A percentile compares a stretch with the other conserved stretches of the same genome.
These are phyloP conservation scores for Tachycineta bicolor DNA, from an alignment of 2,113 vertebrate species.

Conservation along the genomic window DNA sequence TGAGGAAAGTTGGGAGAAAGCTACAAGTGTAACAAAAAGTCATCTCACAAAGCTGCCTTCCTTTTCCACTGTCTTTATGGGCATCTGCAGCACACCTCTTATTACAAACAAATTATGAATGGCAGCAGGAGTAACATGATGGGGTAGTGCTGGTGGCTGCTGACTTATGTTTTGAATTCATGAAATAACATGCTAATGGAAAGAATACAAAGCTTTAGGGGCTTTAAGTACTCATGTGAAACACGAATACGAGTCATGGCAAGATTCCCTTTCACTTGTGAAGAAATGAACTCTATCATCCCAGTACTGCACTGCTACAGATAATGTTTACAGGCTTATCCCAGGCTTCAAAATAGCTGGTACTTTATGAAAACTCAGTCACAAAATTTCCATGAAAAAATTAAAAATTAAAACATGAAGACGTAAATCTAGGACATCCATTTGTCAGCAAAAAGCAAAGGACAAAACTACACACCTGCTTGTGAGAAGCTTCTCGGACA, in stretches of 20 bases:
- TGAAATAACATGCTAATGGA: background rate
- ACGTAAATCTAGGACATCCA: background rate
- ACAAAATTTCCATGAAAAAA: background rate
- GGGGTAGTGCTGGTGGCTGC: background rate
- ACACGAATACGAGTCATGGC: background rate
- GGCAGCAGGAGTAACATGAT: background rate
- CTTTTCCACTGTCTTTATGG: background rate
- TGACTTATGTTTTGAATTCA: background rate
- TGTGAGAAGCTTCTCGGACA: slow-evolving; percentile 96
- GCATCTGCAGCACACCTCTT: background rate
- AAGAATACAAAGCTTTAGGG: background rate
- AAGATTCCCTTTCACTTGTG: background rate
- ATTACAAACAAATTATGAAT: background rate
- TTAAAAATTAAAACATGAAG: background rate
- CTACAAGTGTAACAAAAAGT: background rate
- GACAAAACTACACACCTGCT: slow-evolving; percentile 81
- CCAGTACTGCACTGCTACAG: background rate
- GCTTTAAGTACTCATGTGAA: background rate
- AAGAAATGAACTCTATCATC: background rate
- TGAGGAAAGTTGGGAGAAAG: background rate
- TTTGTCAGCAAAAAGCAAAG: background rate
- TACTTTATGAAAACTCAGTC: background rate
- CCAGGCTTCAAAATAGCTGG: background rate
- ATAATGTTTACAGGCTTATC: background rate
- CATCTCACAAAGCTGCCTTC: background rate